A percentile compares a stretch with the other conserved stretches of the same genome.
phyloP scores from a whole-genome alignment of 1,140 invertebrate species.

The Bombus haemorrhoidalis region DNA sequence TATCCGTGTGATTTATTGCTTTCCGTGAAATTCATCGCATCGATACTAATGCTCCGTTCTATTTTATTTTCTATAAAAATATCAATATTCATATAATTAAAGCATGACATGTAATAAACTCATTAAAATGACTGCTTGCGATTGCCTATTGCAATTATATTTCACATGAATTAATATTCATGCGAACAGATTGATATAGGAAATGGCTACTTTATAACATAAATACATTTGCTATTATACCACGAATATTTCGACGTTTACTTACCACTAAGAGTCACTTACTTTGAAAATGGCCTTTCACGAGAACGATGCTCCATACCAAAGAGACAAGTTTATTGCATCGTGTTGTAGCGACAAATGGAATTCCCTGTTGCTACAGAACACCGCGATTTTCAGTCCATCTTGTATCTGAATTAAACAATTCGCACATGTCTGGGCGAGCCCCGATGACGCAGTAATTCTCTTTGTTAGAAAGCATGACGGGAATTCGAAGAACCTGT shows the following conservation, averaged over 20 bases:
- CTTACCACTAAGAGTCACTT: no score
- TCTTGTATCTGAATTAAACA: conserved; percentile 37
- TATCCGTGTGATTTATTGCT: not conserved
- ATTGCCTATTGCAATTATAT: no score
- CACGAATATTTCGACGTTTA: no score
- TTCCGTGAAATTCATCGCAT: not conserved
- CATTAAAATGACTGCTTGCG: no score
- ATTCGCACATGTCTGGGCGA: conserved; percentile 42
- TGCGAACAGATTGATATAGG: no score
- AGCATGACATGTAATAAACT: not conserved
- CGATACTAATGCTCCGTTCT: not conserved
- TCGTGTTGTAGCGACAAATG: not conserved
- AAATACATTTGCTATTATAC: no score
- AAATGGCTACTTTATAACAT: no score
- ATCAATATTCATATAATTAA: not conserved
- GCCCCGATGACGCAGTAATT: conserved; percentile 35
- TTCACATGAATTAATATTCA: no score
- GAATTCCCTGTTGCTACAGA: not conserved
- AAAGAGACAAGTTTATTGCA: not conserved
- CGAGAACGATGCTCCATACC: not conserved
- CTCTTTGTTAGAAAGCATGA: conserved; percentile 41
- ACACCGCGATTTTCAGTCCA: not conserved
- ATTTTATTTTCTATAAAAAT: not conserved
- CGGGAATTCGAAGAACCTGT: conserved; percentile 50
- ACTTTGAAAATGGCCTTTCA: not conserved